A percentile compares a stretch with the other conserved stretches of the same genome.
Evolutionary conservation across 2,888 invertebrate genomes (phyloP).

Genomic region (Julus scandinavius): DNA sequence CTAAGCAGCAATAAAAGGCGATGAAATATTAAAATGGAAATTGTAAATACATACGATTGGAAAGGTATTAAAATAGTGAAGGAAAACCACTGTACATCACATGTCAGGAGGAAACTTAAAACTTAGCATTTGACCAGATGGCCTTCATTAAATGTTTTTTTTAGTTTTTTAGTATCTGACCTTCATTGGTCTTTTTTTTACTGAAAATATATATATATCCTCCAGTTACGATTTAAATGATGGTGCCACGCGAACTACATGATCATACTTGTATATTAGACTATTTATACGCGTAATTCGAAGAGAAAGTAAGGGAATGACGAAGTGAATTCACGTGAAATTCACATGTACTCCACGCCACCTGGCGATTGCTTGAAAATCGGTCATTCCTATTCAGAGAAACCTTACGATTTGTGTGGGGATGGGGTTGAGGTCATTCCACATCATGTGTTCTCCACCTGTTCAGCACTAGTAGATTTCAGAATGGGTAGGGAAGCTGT

Average conservation of each 20-base stretch:
- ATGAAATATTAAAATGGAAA: no score
- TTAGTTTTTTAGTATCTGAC: not conserved
- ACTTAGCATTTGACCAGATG: not conserved
- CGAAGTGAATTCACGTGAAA: not conserved
- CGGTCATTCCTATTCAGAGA: no score
- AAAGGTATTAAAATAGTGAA: no score
- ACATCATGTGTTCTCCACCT: no score
- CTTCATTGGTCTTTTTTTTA: not conserved
- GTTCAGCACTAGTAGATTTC: no score
- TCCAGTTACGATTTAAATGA: not conserved
- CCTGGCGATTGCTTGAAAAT: not conserved
- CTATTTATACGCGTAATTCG: not conserved
- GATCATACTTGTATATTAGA: not conserved
- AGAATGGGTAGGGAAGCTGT: no score
- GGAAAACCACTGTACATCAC: not conserved
- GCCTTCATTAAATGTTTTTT: not conserved
- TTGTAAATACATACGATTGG: no score
- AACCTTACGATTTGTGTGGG: no score
- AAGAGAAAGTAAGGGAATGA: not conserved
- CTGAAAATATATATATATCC: not conserved
- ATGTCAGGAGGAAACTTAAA: not conserved
- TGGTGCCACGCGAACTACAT: not conserved
- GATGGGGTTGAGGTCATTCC: no score
- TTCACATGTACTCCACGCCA: not conserved
- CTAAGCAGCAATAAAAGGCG: no score